These are phyloP conservation scores for Galbula dea DNA, from an alignment of 2,113 vertebrate species.

Conservation along the genomic window DNA sequence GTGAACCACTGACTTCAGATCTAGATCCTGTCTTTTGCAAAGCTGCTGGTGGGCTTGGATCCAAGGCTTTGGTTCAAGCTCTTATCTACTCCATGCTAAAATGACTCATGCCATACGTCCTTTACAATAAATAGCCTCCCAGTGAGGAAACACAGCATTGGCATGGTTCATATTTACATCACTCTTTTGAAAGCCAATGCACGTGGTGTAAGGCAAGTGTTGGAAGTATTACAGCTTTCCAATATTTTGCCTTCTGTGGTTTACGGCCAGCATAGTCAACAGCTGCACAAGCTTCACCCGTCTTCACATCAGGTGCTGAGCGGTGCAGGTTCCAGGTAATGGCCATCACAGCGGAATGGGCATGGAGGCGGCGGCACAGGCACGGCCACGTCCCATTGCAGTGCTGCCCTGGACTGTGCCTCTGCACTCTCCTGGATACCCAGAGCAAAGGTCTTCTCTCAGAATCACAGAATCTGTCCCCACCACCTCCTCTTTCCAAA, in stretches of 20 bases:
- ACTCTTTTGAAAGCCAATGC: background rate
- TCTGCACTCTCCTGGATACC: background rate
- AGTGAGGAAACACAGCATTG: background rate
- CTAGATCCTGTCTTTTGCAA: background rate
- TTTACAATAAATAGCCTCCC: slow-evolving; percentile 2
- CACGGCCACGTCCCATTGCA: background rate
- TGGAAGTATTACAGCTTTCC: background rate
- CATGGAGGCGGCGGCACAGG: background rate
- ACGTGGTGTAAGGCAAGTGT: background rate
- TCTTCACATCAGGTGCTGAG: background rate
- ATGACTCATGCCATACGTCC: background rate
- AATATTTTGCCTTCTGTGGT: background rate
- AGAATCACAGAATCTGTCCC: background rate
- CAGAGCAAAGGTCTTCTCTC: background rate
- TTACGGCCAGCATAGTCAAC: background rate
- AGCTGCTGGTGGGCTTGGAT: slow-evolving; percentile 12
- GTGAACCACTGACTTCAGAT: background rate
- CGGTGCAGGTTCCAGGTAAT: background rate
- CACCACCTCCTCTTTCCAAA: slow-evolving; percentile 29
- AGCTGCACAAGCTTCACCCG: background rate
- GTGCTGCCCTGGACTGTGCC: background rate
- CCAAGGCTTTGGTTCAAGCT: slow-evolving; percentile 12
- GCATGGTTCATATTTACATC: background rate
- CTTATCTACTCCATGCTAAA: background rate
- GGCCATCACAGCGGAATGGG: background rate